Evolutionary conservation across 2,888 invertebrate species (phyloP).

Genomic region (Eurytoma adleriae): DNA sequence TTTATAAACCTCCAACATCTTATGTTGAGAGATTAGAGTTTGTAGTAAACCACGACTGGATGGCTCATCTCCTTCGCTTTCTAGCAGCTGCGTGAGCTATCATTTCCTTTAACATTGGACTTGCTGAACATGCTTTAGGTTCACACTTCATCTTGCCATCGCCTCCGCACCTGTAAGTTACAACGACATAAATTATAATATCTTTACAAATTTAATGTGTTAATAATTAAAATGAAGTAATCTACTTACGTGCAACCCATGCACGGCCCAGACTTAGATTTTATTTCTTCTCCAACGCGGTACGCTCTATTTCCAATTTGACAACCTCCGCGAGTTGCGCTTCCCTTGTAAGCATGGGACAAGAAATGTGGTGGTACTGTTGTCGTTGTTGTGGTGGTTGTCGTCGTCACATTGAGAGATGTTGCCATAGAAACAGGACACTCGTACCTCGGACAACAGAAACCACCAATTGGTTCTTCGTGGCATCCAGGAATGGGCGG

Average conservation of each 20-base stretch:
- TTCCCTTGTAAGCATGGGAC: constrained; percentile 86
- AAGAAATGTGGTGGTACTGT: constrained; percentile 90
- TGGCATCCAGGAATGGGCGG: constrained; percentile 94
- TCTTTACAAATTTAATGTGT: constrained; percentile 9
- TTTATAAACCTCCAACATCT: constrained; percentile 43
- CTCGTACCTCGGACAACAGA: constrained; percentile 96
- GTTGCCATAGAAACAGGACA: constrained; percentile 94
- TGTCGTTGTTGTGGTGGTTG: constrained; percentile 91
- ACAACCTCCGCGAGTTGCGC: constrained; percentile 87
- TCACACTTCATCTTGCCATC: constrained; percentile 97
- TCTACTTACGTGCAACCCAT: constrained; percentile 94
- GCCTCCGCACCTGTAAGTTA: constrained; percentile 86
- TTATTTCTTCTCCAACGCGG: constrained; percentile 89
- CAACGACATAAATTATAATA: constrained; percentile 18
- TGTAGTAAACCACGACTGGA: constrained; percentile 50
- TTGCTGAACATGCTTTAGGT: constrained; percentile 92
- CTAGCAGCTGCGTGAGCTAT: constrained; percentile 88
- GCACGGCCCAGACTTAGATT: constrained; percentile 93
- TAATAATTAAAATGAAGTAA: background rate
- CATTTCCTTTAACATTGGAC: constrained; percentile 93
- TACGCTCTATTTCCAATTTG: constrained; percentile 91
- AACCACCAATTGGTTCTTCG: constrained; percentile 94
- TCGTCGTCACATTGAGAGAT: constrained; percentile 89
- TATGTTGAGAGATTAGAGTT: constrained; percentile 52
- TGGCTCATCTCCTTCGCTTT: constrained; percentile 83